Base-by-base conservation (phyloP, 2,113 vertebrate species). In the Toxostoma redivivum region DNA sequence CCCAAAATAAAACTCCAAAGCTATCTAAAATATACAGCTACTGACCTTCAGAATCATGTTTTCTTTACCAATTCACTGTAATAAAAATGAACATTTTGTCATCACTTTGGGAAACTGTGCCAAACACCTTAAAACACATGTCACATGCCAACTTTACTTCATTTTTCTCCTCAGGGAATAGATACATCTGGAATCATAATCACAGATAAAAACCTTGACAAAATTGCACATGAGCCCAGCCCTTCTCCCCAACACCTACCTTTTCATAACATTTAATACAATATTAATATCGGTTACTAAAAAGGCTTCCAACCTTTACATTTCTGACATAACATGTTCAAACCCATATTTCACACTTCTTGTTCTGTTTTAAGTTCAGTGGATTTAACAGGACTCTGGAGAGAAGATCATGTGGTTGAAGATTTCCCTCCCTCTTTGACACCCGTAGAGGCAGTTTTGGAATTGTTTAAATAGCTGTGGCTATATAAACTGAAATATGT, bases 121-220 rank as follows among this genome's bases (percentile, higher is more conserved):
- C 98, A 97, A 98, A 98, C 97, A 98, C 98, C 98, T 98, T 98
- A 97, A 98, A 98, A 98, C 98, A 98, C 97, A 98, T 98, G 97
- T 98, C 98, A 98, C 97, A 98, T 82, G 97, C 98, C 98, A 97
- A 96, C 98, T 97, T 97, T 97, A 97, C 97, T 98, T 98, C 97
- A 92, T 96, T 97, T 96, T 88, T 91, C 96, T 98, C 98, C 97
- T 96, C 67, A 3, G 98, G 97, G 97, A 98, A 94, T 91, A 96
- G 96, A 97, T 98, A 98, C 97, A 98, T 98, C 98, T 98, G 98
- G 98, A 98, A 98, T 98, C 97, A 97, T 98, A 97, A 98, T 97
- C 97, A 97, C 97, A 98, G 98, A 98, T 98, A 98, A 98, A 98
- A 98, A 97, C 98, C 97, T 97, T 98, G 97, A 97, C 98, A 98